phyloP scores from a whole-genome alignment of 2,797 vertebrate genomes.

The Cirrhinus molitorella region DNA sequence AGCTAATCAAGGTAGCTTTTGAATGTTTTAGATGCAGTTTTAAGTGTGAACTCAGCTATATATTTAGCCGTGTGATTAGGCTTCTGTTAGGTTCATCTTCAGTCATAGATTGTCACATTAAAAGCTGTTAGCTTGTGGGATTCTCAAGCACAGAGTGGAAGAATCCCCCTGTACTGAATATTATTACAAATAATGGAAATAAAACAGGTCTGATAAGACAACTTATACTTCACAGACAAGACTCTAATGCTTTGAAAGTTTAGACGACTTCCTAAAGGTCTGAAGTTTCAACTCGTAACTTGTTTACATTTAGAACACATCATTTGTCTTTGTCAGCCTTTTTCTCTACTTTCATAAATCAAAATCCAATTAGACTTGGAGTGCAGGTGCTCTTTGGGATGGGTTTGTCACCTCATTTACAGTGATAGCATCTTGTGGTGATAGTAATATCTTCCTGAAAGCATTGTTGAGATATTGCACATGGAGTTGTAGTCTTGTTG shows the following conservation, averaged over 20 bases:
- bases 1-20: neutral
- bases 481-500: slow-evolving; percentile 19
- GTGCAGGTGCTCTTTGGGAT: neutral
- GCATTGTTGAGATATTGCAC: neutral
- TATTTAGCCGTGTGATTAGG: neutral
- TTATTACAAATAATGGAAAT: neutral
- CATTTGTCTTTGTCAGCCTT: neutral
- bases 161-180: neutral
- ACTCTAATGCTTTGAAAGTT: neutral
- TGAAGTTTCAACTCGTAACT: neutral
- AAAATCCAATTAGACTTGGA: neutral
- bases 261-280: slow-evolving; percentile 7
- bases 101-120: neutral
- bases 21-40: neutral
- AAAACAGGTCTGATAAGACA: neutral
- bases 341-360: slow-evolving; percentile 13
- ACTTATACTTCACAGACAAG: neutral
- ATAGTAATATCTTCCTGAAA: neutral
- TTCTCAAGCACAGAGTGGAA: no score
- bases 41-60: neutral
- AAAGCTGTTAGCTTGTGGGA: neutral
- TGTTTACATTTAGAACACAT: neutral
- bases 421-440: neutral
- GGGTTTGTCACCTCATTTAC: neutral
- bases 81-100: neutral